These are phyloP conservation scores for Caenorhabditis latens DNA, from an alignment of 1,140 invertebrate species.

Conservation along the genomic window DNA sequence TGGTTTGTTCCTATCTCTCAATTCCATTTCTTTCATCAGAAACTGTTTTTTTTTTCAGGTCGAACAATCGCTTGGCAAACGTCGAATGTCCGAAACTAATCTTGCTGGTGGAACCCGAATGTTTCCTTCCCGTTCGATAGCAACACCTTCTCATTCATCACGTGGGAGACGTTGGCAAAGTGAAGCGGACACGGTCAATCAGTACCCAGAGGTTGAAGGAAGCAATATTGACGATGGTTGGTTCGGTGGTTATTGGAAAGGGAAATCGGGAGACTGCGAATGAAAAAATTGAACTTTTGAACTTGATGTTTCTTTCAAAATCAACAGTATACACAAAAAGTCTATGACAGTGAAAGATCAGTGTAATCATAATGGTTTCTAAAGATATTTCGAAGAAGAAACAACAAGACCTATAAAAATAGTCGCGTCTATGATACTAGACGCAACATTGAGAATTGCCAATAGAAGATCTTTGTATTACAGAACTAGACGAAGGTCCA, in stretches of 20 bases:
- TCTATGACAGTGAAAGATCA: not conserved
- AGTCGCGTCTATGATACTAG: not conserved
- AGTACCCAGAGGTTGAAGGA: conserved; percentile 73
- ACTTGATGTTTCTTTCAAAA: not conserved
- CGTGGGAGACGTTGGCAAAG: conserved; percentile 74
- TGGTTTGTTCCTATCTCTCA: not conserved
- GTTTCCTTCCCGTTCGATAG: conserved; percentile 66
- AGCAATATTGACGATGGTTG: conserved; percentile 66
- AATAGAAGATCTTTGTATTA: conserved; percentile 68
- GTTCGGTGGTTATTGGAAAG: conserved; percentile 27
- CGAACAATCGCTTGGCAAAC: conserved; percentile 64
- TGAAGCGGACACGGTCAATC: conserved; percentile 72
- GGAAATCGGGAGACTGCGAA: too few species aligned
- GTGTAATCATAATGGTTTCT: conserved; percentile 15
- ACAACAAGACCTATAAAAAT: not conserved
- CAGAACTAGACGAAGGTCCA: conserved; percentile 90
- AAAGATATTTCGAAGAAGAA: conserved; percentile 47
- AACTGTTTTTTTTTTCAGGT: conserved; percentile 30
- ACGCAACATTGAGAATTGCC: not conserved
- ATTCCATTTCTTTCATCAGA: too few species aligned
- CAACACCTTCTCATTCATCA: conserved; percentile 63
- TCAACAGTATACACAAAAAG: not conserved
- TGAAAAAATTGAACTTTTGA: conserved; percentile 12
- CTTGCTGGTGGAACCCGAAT: conserved; percentile 69
- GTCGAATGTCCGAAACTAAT: conserved; percentile 76